Conservation (phyloP, 2,797 vertebrate species). For the Anguilla megastoma region DNA sequence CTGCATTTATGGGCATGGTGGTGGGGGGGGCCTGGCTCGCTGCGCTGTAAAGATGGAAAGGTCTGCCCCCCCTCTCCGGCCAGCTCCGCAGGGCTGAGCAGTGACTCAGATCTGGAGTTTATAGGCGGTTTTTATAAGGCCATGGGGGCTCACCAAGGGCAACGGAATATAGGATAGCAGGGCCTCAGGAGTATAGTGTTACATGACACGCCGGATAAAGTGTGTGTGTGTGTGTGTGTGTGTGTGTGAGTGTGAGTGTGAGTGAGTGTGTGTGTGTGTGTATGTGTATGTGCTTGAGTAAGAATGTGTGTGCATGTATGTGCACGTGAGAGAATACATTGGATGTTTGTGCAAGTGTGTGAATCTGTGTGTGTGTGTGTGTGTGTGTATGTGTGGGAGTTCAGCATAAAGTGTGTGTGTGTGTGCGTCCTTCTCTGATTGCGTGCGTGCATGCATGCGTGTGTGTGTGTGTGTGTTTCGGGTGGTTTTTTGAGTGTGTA, state of each 20-base stretch:
- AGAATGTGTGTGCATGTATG: not conserved
- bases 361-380: constrained; percentile 1
- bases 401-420: not conserved
- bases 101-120: constrained; percentile 19
- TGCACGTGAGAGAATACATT: not conserved
- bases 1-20: not conserved
- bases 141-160: not conserved
- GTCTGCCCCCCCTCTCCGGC: not conserved
- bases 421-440: not conserved
- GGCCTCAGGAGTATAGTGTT: not conserved
- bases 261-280: not conserved
- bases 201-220: not conserved
- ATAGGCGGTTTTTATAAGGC: not conserved
- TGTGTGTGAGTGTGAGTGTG: not conserved
- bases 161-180: not conserved
- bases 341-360: not conserved
- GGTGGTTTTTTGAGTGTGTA: not conserved
- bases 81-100: not conserved
- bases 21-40: not conserved
- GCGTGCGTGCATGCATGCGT: not conserved
- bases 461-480: not conserved
- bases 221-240: not conserved
- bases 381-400: not conserved
- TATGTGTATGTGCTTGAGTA: not conserved
- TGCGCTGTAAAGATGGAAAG: not conserved